These are phyloP conservation scores for Amblyteles armatorius DNA, from an alignment of 2,888 invertebrate species.

Conservation along the genomic window DNA sequence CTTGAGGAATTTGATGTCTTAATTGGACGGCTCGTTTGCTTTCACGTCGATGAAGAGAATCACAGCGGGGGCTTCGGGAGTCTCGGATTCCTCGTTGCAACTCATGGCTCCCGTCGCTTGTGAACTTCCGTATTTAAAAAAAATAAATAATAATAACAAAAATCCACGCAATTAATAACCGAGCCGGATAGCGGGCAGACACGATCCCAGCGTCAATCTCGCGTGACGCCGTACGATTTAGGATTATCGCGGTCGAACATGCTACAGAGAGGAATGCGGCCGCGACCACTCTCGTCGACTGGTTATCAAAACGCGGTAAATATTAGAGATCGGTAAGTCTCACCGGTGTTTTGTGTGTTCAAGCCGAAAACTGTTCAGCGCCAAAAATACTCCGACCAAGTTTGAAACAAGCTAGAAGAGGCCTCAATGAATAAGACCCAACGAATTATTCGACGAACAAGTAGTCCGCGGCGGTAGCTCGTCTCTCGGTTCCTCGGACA, in stretches of 20 bases:
- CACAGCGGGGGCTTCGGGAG: slow-evolving; percentile 54
- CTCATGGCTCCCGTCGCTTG: slow-evolving; percentile 13
- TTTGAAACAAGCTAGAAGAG: background rate
- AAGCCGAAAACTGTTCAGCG: background rate
- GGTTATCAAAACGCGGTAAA: background rate
- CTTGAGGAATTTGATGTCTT: slow-evolving; percentile 82
- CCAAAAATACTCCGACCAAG: background rate
- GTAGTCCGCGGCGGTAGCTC: background rate
- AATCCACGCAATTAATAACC: slow-evolving; percentile 58
- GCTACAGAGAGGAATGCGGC: background rate
- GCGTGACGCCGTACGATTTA: slow-evolving; percentile 48
- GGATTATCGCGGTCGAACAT: slow-evolving; percentile 5
- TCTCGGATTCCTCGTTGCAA: slow-evolving; percentile 14
- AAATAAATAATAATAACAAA: background rate
- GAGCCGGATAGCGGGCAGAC: slow-evolving; percentile 53
- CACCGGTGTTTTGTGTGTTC: background rate
- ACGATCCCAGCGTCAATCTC: slow-evolving; percentile 32
- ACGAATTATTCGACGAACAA: background rate
- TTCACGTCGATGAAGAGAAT: slow-evolving; percentile 57
- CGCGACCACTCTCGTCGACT: background rate
- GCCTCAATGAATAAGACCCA: background rate
- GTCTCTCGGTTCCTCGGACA: background rate
- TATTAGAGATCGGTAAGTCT: background rate
- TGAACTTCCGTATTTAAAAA: slow-evolving; percentile 48
- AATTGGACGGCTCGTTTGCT: slow-evolving; percentile 79